Percentiles rank a stretch among this genome's conserved stretches.
These are phyloP conservation scores for Sarcophilus harrisii DNA, from an alignment of 2,797 vertebrate species.

Conservation along the genomic window DNA sequence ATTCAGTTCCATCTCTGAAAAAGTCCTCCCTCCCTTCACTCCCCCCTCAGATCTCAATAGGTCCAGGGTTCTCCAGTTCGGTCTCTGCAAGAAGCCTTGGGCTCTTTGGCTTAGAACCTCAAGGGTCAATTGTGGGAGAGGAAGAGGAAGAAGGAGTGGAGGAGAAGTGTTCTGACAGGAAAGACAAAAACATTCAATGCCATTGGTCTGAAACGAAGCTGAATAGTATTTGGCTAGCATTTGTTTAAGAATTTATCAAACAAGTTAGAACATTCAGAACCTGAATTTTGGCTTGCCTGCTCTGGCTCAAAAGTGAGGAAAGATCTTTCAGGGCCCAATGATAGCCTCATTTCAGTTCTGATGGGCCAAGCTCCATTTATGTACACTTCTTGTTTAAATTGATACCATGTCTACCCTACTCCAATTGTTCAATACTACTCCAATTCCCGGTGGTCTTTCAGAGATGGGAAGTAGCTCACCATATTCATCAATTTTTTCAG, in stretches of 20 bases:
- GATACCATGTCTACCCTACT: neutral
- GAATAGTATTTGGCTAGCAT: neutral
- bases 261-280: slow-evolving; percentile 8
- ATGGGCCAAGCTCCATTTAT: neutral
- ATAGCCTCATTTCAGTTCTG: neutral
- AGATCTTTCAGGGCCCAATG: neutral
- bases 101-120: neutral
- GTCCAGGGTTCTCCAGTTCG: neutral
- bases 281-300: neutral
- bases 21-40: neutral
- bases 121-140: neutral
- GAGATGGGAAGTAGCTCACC: neutral
- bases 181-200: neutral
- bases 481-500: neutral
- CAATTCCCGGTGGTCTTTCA: neutral
- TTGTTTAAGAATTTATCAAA: slow-evolving; percentile 7
- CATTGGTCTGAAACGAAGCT: slow-evolving; percentile 19
- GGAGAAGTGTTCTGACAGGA: slow-evolving; percentile 21
- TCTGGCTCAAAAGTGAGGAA: slow-evolving; percentile 10
- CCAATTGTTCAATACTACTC: neutral
- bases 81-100: neutral
- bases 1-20: neutral
- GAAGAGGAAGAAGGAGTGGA: neutral
- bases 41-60: neutral
- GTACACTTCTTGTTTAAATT: neutral